Evolutionary conservation across 2,113 vertebrate genomes (phyloP).

Genomic region (Mesocricetus auratus): DNA sequence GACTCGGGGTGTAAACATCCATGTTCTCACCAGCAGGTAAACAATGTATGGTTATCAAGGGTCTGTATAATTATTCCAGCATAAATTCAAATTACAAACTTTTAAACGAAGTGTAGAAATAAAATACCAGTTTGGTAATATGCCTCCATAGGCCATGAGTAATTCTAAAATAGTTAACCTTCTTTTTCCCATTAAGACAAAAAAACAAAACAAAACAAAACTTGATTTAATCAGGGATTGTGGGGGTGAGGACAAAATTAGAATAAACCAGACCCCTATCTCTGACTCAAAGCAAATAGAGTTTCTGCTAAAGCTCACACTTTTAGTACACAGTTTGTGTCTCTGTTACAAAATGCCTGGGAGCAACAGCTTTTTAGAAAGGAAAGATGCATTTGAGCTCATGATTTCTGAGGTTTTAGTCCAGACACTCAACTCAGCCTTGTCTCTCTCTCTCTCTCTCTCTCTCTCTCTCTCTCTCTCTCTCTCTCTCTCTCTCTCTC

Average conservation of each 20-base stretch:
- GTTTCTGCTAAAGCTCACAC: not conserved
- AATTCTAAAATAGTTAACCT: not conserved
- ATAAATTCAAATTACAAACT: not conserved
- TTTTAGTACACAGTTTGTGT: not conserved
- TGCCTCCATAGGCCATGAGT: not conserved
- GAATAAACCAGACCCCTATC: not conserved
- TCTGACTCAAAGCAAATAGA: not conserved
- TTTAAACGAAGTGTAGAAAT: not conserved
- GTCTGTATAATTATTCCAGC: not conserved
- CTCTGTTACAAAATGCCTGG: not conserved
- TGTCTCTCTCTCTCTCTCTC: not conserved
- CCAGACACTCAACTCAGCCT: not conserved
- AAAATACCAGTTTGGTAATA: not conserved
- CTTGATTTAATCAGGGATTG: not conserved
- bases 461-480: no score
- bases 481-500: no score
- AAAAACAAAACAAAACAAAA: not conserved
- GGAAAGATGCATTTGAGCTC: not conserved
- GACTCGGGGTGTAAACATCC: not conserved
- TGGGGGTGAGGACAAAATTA: not conserved
- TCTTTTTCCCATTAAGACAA: not conserved
- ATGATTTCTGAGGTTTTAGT: not conserved
- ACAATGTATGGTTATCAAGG: not conserved
- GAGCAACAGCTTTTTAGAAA: not conserved
- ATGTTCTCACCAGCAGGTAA: not conserved